These are phyloP conservation scores for Pica pica DNA, from an alignment of 2,113 vertebrate species.

Conservation along the genomic window DNA sequence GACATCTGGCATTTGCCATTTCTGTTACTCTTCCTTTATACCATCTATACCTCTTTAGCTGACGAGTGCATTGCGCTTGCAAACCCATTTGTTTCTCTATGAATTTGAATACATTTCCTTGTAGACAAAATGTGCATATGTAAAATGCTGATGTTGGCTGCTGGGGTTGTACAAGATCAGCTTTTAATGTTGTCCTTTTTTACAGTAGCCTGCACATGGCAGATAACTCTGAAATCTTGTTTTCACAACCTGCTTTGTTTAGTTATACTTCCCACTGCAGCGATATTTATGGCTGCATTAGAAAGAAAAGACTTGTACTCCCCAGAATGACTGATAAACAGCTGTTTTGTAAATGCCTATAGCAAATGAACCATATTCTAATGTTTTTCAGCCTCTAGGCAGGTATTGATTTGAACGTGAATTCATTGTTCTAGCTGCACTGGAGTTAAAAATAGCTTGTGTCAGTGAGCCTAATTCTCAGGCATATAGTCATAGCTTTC, in stretches of 20 bases:
- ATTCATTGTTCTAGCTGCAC: conserved; percentile 33
- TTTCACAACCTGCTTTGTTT: conserved; percentile 11
- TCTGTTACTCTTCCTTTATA: background rate
- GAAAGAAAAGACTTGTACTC: background rate
- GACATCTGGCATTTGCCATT: background rate
- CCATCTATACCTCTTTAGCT: background rate
- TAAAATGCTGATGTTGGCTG: background rate
- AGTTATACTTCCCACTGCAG: background rate
- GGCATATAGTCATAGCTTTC: background rate
- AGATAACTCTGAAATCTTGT: conserved; percentile 1
- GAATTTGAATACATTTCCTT: background rate
- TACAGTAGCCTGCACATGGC: background rate
- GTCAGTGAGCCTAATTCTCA: background rate
- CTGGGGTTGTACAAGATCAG: background rate
- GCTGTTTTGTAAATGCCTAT: background rate
- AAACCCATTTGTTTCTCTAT: background rate
- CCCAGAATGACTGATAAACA: background rate
- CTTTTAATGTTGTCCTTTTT: background rate
- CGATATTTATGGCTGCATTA: background rate
- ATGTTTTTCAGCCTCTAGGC: conserved; percentile 12
- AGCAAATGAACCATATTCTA: background rate
- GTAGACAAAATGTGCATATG: background rate
- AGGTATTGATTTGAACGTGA: conserved; percentile 53
- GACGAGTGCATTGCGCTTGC: background rate
- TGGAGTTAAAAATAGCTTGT: conserved; percentile 46